Percentiles rank a stretch among this genome's conserved stretches.
phyloP scores from a whole-genome alignment of 2,113 vertebrate species.

The Lota lota region DNA sequence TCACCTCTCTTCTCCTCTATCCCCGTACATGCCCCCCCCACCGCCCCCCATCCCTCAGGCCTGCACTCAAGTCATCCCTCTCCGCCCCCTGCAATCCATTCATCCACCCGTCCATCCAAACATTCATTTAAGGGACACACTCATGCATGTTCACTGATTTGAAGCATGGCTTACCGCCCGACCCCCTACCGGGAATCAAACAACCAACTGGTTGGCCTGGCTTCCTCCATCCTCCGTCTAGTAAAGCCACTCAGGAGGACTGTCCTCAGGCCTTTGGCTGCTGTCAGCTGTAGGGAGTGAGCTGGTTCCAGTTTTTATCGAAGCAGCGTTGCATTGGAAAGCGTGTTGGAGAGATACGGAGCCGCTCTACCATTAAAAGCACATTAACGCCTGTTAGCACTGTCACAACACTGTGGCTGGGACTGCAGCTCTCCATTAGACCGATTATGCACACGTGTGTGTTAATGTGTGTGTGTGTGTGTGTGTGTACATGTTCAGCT shows the following conservation, averaged over 20 bases:
- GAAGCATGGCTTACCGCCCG: neutral
- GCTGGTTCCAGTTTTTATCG: neutral
- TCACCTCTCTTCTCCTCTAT: slow-evolving; percentile 48
- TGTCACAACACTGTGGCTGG: slow-evolving; percentile 21
- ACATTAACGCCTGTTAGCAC: slow-evolving; percentile 8
- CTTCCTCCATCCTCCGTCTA: too few relatives aligned
- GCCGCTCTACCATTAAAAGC: slow-evolving; percentile 25
- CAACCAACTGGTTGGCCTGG: neutral
- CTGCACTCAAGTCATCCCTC: slow-evolving; percentile 13
- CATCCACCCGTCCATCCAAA: neutral
- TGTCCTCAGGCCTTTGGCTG: neutral
- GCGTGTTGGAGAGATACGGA: slow-evolving; percentile 4
- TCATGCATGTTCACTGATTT: neutral
- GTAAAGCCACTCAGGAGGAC: too few relatives aligned
- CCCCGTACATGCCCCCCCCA: slow-evolving; percentile 9
- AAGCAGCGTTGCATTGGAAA: neutral
- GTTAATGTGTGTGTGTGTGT: neutral
- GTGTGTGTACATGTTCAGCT: too few relatives aligned
- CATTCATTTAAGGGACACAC: neutral
- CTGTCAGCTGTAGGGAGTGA: neutral
- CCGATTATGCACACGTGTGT: slow-evolving; percentile 9
- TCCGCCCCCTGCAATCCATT: slow-evolving; percentile 37
- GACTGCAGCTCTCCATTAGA: slow-evolving; percentile 29
- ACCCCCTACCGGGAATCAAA: neutral
- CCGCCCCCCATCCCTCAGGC: slow-evolving; percentile 29